phyloP scores from a whole-genome alignment of 1,140 invertebrate species.

The Oscheius sp. region DNA sequence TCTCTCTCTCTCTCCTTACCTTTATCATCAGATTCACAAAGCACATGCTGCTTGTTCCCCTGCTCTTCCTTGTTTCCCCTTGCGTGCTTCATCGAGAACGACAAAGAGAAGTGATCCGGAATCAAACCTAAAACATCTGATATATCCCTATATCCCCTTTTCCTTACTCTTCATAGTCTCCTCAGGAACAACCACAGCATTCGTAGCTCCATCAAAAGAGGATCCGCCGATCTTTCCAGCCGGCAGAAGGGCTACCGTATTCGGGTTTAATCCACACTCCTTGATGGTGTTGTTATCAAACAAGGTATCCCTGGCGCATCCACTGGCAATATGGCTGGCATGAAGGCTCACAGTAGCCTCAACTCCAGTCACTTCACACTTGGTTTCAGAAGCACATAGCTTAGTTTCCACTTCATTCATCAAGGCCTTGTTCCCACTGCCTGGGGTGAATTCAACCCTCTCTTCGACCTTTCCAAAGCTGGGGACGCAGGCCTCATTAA shows the following conservation, averaged over 20 bases:
- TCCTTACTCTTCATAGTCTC: not conserved
- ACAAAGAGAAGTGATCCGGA: constrained; percentile 55
- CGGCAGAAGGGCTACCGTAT: constrained; percentile 49
- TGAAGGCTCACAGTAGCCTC: constrained; percentile 34
- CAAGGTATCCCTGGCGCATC: constrained; percentile 34
- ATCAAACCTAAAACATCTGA: constrained; percentile 30
- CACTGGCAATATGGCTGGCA: constrained; percentile 32
- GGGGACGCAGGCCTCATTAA: constrained; percentile 50
- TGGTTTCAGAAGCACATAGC: constrained; percentile 39
- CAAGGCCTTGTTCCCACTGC: constrained; percentile 16
- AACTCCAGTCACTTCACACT: constrained; percentile 42
- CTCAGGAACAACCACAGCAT: not conserved
- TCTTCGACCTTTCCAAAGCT: constrained; percentile 31
- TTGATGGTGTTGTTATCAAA: constrained; percentile 34
- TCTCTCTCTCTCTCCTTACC: too few relatives aligned
- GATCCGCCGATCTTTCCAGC: constrained; percentile 4
- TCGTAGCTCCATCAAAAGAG: constrained; percentile 16
- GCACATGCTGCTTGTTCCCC: constrained; percentile 55
- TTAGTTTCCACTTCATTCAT: constrained; percentile 34
- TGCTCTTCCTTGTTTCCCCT: constrained; percentile 54
- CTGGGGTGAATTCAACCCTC: constrained; percentile 24
- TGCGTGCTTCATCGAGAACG: constrained; percentile 57
- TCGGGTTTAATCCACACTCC: constrained; percentile 48
- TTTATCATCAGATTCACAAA: constrained; percentile 55
- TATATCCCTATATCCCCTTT: not conserved